phyloP scores from a whole-genome alignment of 2,888 invertebrate species.

The Gandaritis pyraliata region DNA sequence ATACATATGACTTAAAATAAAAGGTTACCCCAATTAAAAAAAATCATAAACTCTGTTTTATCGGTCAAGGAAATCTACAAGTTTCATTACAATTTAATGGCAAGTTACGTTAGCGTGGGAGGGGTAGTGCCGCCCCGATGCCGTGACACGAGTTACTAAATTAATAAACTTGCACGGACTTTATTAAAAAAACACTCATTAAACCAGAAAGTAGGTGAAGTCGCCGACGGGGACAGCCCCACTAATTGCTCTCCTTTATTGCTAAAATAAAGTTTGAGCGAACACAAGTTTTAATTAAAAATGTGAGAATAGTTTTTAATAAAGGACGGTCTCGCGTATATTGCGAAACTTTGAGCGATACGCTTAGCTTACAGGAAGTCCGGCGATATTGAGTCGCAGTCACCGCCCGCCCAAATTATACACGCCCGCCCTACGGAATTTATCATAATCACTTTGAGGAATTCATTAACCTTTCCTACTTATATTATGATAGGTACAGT shows the following conservation, averaged over 20 bases:
- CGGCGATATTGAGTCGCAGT: constrained; percentile 65
- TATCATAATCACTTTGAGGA: too few relatives aligned
- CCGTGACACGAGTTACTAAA: constrained; percentile 82
- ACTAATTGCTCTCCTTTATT: constrained; percentile 84
- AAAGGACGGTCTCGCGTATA: constrained; percentile 82
- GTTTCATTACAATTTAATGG: constrained; percentile 51
- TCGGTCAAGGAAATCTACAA: constrained; percentile 22
- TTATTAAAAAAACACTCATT: constrained; percentile 83
- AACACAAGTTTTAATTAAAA: constrained; percentile 85
- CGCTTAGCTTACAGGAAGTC: constrained; percentile 80
- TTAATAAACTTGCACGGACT: constrained; percentile 83
- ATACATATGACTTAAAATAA: too few relatives aligned
- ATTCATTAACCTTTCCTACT: constrained; percentile 10
- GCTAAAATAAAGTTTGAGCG: constrained; percentile 85
- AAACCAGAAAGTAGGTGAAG: constrained; percentile 84
- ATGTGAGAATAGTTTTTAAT: constrained; percentile 85
- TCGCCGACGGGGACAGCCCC: constrained; percentile 83
- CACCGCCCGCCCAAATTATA: constrained; percentile 32
- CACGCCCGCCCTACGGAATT: constrained; percentile 30
- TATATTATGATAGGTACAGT: neutral
- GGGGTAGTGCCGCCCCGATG: constrained; percentile 42
- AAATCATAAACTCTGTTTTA: too few relatives aligned
- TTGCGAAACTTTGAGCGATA: constrained; percentile 84
- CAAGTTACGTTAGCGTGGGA: constrained; percentile 58
- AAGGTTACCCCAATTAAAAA: too few relatives aligned